Evolutionary conservation across 2,888 invertebrate species (phyloP).

Genomic region (Hydrotaea diabolus): DNA sequence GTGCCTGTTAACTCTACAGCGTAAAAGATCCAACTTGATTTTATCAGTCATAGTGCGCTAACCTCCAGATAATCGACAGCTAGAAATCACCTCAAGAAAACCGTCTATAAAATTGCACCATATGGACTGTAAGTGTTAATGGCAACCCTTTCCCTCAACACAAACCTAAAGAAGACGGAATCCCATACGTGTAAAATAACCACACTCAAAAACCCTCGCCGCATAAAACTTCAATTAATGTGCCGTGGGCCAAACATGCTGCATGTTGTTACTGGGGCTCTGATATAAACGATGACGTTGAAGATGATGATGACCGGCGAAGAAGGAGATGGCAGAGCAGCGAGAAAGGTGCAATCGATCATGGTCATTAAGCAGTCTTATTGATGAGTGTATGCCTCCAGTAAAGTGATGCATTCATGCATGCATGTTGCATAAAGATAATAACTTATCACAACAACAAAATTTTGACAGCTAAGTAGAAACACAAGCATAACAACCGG

Average conservation of each 20-base stretch:
- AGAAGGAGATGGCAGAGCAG: neutral
- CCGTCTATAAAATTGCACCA: no score
- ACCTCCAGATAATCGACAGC: no score
- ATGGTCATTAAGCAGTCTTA: conserved; percentile 77
- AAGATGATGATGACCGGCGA: conserved; percentile 31
- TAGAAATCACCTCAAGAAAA: no score
- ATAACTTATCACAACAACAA: conserved; percentile 78
- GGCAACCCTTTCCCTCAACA: neutral
- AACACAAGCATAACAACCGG: conserved; percentile 51
- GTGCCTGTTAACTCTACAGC: no score
- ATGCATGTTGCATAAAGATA: conserved; percentile 72
- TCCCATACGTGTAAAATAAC: conserved; percentile 59
- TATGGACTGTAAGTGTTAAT: neutral
- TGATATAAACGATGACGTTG: conserved; percentile 26
- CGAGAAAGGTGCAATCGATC: conserved; percentile 77
- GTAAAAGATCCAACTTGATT: no score
- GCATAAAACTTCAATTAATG: conserved; percentile 64
- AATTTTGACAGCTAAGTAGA: conserved; percentile 77
- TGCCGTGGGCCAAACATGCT: conserved; percentile 59
- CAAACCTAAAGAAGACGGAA: conserved; percentile 10
- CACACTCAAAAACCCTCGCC: conserved; percentile 51
- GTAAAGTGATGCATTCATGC: conserved; percentile 67
- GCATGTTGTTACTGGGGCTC: conserved; percentile 40
- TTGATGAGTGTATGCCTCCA: conserved; percentile 69
- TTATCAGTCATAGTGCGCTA: no score